These are phyloP conservation scores for Cecidostiba fungosa DNA, from an alignment of 2,888 invertebrate species.

Conservation along the genomic window DNA sequence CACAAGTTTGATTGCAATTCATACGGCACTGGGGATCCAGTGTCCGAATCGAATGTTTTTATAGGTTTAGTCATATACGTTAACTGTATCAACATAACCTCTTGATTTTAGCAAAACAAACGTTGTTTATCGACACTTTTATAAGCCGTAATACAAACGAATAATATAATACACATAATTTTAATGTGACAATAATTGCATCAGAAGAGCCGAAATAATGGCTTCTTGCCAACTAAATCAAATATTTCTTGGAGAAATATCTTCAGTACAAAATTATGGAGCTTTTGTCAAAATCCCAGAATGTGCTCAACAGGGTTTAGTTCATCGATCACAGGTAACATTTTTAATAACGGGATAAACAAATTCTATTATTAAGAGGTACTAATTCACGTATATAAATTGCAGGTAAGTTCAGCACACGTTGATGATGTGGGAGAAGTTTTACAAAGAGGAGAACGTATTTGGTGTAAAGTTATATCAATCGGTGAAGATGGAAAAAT, in stretches of 20 bases:
- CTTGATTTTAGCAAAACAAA: background rate
- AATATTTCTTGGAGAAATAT: conserved; percentile 77
- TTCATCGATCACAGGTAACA: conserved; percentile 77
- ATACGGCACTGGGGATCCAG: background rate
- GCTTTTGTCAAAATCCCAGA: conserved; percentile 80
- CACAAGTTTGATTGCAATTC: too few relatives aligned
- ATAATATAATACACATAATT: background rate
- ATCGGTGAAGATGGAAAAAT: conserved; percentile 78
- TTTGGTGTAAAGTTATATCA: conserved; percentile 80
- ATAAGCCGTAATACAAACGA: background rate
- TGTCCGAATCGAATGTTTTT: background rate
- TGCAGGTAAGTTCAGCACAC: conserved; percentile 75
- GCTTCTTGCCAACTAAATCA: conserved; percentile 73
- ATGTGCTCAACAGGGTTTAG: conserved; percentile 76
- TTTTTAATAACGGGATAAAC: conserved; percentile 4
- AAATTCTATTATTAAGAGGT: background rate
- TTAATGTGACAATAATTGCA: background rate
- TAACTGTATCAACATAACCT: conserved; percentile 52
- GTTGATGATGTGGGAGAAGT: conserved; percentile 78
- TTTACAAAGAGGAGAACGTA: conserved; percentile 77
- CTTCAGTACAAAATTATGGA: conserved; percentile 79
- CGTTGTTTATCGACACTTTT: background rate
- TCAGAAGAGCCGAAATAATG: conserved; percentile 66
- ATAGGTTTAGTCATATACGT: background rate
- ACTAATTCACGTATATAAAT: conserved; percentile 15